These are phyloP conservation scores for Euplagia quadripunctaria DNA, from an alignment of 2,888 invertebrate genomes.

Conservation along the genomic window DNA sequence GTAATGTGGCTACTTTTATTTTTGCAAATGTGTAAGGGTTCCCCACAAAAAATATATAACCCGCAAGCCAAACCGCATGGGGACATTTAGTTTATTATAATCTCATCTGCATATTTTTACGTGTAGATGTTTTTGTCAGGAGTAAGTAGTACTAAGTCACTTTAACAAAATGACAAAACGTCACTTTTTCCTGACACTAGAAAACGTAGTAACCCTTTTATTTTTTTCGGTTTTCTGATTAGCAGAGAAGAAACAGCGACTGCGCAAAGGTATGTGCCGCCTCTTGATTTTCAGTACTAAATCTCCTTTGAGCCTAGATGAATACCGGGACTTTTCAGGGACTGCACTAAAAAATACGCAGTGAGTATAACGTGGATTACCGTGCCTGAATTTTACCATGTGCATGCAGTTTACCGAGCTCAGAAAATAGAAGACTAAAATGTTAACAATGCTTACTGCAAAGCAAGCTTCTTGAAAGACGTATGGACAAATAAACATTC, in stretches of 20 bases:
- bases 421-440: too few species aligned
- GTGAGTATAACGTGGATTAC: too few species aligned
- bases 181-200: background rate
- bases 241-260: background rate
- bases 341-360: background rate
- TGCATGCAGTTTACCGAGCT: background rate
- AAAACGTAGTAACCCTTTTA: background rate
- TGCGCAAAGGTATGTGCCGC: background rate
- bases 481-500: too few species aligned
- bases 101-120: too few species aligned
- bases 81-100: background rate
- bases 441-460: too few species aligned
- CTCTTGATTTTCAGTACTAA: background rate
- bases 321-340: background rate
- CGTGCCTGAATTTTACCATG: background rate
- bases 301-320: background rate
- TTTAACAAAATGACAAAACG: background rate
- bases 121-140: too few species aligned
- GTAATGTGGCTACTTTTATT: too few species aligned
- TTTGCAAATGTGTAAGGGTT: too few species aligned
- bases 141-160: background rate
- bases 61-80: too few species aligned
- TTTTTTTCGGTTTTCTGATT: background rate
- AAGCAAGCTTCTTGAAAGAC: too few species aligned
- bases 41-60: background rate